Base-by-base conservation (phyloP, 2,888 invertebrate genomes). In the Synanthedon vespiformis region DNA sequence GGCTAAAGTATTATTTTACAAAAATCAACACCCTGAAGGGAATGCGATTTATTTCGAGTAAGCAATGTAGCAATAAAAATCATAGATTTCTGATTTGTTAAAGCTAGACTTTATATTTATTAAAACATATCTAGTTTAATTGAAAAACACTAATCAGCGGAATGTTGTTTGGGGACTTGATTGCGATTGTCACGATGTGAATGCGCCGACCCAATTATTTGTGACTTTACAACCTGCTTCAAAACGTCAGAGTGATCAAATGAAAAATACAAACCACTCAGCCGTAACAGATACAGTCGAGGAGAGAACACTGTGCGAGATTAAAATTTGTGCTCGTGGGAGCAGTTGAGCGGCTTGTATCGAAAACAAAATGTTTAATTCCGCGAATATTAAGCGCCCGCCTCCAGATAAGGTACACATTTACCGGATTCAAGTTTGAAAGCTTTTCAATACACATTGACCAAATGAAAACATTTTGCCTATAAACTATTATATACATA, bases 341-440 rank as follows among this genome's bases (percentile, higher is more conserved):
- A 52, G 40, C 52, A 40, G 55, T 54, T 54, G 50, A 13, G 50
- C 51, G 49, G 49, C 53, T 61, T 59, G 62, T 65, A 67, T 62
- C 61, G 55, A 58, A 61, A 65, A 62, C 59, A 61, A 65, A 66
- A 60, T 61, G 59, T 68, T 73, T 69, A 67, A 71, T 68, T 68
- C 63, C 58, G 58, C 58, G 61, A 64, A 64, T 63, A 68, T 66
- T 64, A 64, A 62, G 55, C 40, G 51, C 55, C 48, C 53, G 49
- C 44, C 44, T 5, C 13, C 13, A 44, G 44, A 44, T 44, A 44
- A 44, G 44, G 13, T 12, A 57, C 56, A 60, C 61, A 65, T 65
- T 68, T 60, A 58, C 57, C 58, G 59, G 63, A 68, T 68, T 62
- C 64, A 64, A 61, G 54, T 63, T 59, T 67, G 61, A 62, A 64